Conservation (phyloP, 2,113 vertebrate genomes). For the Eupsittula cactorum region DNA sequence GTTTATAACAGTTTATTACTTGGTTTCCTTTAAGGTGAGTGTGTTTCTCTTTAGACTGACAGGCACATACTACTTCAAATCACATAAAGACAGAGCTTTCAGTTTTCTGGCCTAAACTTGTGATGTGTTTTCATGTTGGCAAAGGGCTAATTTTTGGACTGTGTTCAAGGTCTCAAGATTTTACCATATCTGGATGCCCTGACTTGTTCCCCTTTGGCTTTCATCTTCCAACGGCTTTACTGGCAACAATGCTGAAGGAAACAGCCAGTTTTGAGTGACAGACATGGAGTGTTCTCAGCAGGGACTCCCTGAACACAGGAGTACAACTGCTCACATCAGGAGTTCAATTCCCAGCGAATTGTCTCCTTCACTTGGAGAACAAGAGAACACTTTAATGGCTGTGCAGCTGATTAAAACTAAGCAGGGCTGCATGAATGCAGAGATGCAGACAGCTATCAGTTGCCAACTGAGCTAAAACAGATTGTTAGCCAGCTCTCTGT, state of each 20-base stretch:
- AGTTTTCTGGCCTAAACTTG: background rate
- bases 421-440: background rate
- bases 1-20: background rate
- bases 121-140: background rate
- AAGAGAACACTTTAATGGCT: background rate
- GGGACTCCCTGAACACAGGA: accelerated
- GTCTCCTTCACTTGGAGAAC: background rate
- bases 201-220: background rate
- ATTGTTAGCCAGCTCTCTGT: background rate
- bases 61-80: background rate
- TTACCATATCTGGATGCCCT: conserved; percentile 56
- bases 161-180: conserved; percentile 1
- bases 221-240: background rate
- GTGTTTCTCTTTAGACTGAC: background rate
- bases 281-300: background rate
- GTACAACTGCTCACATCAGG: background rate
- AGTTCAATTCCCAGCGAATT: background rate
- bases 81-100: background rate
- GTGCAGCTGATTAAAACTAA: background rate
- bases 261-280: background rate
- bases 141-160: conserved; percentile 17
- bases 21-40: background rate
- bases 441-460: background rate
- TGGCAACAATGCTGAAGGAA: background rate
- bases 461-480: conserved; percentile 14